phyloP scores from a whole-genome alignment of 2,888 invertebrate genomes.

The Nasonia oneida region DNA sequence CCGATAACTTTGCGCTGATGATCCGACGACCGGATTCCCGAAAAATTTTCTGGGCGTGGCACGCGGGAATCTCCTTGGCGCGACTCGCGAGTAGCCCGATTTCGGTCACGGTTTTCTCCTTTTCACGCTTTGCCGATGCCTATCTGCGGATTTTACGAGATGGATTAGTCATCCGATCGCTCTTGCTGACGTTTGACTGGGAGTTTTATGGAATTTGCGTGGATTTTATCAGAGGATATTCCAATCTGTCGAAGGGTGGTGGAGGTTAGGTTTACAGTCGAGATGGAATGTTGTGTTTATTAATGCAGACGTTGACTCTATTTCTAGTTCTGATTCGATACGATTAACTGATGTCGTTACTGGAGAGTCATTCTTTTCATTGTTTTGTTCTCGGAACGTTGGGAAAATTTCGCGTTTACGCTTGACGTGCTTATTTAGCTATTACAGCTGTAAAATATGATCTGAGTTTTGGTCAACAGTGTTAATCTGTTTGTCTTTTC shows the following conservation, averaged over 20 bases:
- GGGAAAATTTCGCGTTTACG: background rate
- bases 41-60: conserved; percentile 57
- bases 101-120: background rate
- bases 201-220: background rate
- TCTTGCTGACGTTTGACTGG: background rate
- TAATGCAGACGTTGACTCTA: conserved; percentile 13
- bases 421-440: background rate
- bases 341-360: background rate
- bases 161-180: background rate
- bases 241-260: background rate
- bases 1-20: background rate
- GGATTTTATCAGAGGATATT: background rate
- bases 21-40: background rate
- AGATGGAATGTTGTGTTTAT: conserved; percentile 29
- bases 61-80: background rate
- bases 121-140: background rate
- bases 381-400: background rate
- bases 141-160: background rate
- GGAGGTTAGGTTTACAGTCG: conserved; percentile 46
- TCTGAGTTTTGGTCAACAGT: background rate
- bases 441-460: background rate
- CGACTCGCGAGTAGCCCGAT: background rate
- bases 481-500: background rate
- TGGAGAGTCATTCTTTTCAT: background rate
- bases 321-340: conserved; percentile 17